These are phyloP conservation scores for Conus betulinus DNA, from an alignment of 1,140 invertebrate species.

Conservation along the genomic window DNA sequence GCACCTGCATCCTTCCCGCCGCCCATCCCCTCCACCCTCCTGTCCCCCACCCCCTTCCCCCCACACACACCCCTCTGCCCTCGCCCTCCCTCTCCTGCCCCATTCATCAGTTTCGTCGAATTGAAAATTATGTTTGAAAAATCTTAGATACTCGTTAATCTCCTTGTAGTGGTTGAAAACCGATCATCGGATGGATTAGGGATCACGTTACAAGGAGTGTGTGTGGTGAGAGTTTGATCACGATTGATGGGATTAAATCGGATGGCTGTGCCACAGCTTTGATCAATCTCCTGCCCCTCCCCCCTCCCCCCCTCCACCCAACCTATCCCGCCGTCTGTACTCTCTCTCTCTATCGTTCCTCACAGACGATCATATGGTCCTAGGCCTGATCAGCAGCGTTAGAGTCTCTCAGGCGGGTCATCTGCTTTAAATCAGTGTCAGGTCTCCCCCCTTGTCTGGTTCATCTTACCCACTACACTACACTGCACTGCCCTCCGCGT, in stretches of 20 bases:
- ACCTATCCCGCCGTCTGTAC: not conserved
- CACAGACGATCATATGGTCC: no score
- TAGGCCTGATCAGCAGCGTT: no score
- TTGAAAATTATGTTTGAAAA: no score
- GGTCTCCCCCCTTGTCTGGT: not conserved
- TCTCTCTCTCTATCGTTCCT: constrained; percentile 12
- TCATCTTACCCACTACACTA: not conserved
- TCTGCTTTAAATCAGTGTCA: not conserved
- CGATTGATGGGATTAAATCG: no score
- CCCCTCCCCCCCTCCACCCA: not conserved
- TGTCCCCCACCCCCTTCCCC: not conserved
- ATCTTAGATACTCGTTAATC: not conserved
- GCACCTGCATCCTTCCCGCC: not conserved
- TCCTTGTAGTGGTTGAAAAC: not conserved
- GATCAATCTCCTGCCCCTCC: not conserved
- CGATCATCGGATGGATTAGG: no score
- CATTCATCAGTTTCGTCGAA: not conserved
- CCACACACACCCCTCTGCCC: not conserved
- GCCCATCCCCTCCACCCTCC: not conserved
- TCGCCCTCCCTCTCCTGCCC: not conserved
- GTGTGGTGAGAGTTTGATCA: not conserved
- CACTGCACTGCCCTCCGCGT: not conserved
- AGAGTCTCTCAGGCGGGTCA: no score
- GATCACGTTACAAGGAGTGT: no score
- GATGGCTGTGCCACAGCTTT: not conserved